A percentile compares a stretch with the other conserved stretches of the same genome.
Evolutionary conservation across 2,113 vertebrate genomes (phyloP).

Genomic region (Nanger granti): DNA sequence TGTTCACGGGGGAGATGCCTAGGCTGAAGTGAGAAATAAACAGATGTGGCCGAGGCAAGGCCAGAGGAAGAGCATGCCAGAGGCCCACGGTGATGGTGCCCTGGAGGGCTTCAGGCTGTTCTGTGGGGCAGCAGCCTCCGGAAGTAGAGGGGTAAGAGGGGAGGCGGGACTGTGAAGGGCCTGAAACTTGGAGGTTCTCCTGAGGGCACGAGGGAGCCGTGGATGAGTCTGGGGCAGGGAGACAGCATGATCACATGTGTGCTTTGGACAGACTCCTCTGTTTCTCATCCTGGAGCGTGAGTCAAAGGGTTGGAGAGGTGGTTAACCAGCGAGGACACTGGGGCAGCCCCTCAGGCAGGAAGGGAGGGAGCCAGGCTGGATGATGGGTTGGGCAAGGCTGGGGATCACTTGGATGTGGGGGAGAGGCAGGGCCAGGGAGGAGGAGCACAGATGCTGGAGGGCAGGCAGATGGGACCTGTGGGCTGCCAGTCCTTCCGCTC

Average conservation of each 20-base stretch:
- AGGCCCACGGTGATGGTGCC: neutral
- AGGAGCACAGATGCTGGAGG: neutral
- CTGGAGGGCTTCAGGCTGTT: neutral
- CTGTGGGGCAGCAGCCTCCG: neutral
- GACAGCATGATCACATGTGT: neutral
- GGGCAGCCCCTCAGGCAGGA: neutral
- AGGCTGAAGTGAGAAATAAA: neutral
- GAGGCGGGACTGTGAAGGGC: neutral
- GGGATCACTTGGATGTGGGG: neutral
- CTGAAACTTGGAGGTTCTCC: neutral
- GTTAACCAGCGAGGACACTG: neutral
- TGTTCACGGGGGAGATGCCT: neutral
- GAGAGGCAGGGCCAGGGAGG: neutral
- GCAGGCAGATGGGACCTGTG: neutral
- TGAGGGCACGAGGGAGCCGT: neutral
- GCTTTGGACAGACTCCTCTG: neutral
- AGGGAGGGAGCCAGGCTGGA: neutral
- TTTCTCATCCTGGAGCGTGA: neutral
- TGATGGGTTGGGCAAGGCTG: neutral
- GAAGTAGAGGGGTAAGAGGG: neutral
- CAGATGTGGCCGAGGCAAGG: neutral
- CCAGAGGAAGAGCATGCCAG: neutral
- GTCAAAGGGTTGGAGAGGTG: neutral
- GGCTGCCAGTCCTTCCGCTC: neutral
- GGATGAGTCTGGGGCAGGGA: neutral